Evolutionary conservation across 2,888 invertebrate species (phyloP).

Genomic region (Perizoma flavofasciatum): DNA sequence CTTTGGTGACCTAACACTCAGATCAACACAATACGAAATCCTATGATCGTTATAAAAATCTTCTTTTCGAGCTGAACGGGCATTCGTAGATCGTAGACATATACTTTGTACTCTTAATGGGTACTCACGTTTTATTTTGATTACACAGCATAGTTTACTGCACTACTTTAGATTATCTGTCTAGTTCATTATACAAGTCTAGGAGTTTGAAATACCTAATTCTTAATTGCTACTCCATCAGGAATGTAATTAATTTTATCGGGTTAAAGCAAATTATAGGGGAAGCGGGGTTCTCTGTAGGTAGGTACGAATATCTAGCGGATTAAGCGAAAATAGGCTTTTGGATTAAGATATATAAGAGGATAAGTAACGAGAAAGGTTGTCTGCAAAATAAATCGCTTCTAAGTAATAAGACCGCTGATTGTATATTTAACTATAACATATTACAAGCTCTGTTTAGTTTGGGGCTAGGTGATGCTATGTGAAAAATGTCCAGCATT

Average conservation of each 20-base stretch:
- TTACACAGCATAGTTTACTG: too few species aligned
- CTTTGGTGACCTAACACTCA: too few species aligned
- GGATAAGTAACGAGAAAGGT: neutral
- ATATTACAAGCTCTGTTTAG: too few species aligned
- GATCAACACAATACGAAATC: too few species aligned
- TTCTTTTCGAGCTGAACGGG: too few species aligned
- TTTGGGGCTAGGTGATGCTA: too few species aligned
- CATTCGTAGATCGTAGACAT: too few species aligned
- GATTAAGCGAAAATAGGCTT: neutral
- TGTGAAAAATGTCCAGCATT: too few species aligned
- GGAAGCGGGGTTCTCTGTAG: slow-evolving; percentile 14
- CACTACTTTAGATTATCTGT: slow-evolving; percentile 15
- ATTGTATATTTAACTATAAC: neutral
- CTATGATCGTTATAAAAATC: too few species aligned
- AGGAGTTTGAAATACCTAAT: slow-evolving; percentile 45
- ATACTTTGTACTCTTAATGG: too few species aligned
- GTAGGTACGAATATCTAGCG: slow-evolving; percentile 3
- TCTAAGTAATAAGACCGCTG: neutral
- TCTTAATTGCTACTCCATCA: slow-evolving; percentile 48
- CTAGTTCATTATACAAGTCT: slow-evolving; percentile 32
- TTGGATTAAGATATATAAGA: neutral
- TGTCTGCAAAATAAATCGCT: neutral
- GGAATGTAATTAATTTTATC: slow-evolving; percentile 50
- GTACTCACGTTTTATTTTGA: too few species aligned
- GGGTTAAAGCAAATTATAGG: slow-evolving; percentile 23